Conservation (phyloP, 37 sponge, comb jelly and placozoan genomes). For the Ianthella basta region DNA sequence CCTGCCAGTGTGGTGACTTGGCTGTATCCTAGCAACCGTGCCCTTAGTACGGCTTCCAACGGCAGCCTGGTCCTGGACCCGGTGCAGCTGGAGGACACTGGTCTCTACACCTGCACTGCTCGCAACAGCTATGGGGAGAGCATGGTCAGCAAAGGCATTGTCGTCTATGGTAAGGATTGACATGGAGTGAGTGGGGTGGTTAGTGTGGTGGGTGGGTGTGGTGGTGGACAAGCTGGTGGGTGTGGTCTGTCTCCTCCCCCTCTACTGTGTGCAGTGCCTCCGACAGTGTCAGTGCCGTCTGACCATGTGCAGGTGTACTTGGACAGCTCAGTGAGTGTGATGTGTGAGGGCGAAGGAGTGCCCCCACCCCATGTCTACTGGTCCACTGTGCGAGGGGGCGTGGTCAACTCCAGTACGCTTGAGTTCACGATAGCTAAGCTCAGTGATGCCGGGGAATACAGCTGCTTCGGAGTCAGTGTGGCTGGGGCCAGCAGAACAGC, state of each 20-base stretch:
- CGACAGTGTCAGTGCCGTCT: constrained; percentile 19
- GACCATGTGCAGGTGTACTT: constrained; percentile 8
- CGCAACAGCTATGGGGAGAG: constrained; percentile 49
- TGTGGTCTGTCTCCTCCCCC: constrained; percentile 4
- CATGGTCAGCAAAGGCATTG: background rate
- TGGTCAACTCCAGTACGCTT: background rate
- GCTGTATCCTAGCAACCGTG: background rate
- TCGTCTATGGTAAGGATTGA: constrained; percentile 39
- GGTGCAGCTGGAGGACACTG: constrained; percentile 10
- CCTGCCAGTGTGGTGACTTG: constrained; percentile 40
- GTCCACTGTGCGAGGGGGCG: background rate
- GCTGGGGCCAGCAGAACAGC: background rate
- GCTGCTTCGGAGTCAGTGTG: constrained; percentile 44
- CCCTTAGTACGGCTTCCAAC: background rate
- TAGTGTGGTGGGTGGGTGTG: no score
- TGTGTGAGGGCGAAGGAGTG: constrained; percentile 30
- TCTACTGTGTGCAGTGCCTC: constrained; percentile 48
- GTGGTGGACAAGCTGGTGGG: no score
- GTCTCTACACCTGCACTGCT: constrained; percentile 49
- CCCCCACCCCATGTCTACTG: constrained; percentile 43
- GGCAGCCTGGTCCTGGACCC: constrained; percentile 19
- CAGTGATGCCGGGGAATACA: constrained; percentile 27
- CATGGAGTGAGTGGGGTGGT: constrained; percentile 19
- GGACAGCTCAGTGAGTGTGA: background rate
- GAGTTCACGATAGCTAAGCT: background rate